These are phyloP conservation scores for Drosophila anomalata DNA, from an alignment of 2,888 invertebrate species.

Conservation along the genomic window DNA sequence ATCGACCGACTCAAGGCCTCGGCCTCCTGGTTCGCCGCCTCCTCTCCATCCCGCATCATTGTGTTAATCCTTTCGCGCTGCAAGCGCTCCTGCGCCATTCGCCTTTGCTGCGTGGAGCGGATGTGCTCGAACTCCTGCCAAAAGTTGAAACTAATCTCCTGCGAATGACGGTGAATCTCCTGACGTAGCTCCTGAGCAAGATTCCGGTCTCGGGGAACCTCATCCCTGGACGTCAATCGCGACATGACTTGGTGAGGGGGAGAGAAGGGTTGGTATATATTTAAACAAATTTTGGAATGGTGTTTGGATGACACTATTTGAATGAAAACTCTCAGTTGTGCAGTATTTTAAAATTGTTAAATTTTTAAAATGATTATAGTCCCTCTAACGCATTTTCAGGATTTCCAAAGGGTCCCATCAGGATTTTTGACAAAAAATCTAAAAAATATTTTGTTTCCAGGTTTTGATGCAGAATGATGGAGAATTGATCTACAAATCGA, in stretches of 20 bases:
- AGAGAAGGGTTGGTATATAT: not conserved
- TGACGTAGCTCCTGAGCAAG: slow-evolving; percentile 36
- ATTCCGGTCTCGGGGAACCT: slow-evolving; percentile 37
- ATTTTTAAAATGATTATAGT: no score
- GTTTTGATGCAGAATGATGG: no score
- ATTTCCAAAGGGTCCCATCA: no score
- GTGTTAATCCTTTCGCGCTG: slow-evolving; percentile 43
- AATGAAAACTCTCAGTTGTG: not conserved
- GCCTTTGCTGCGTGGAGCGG: slow-evolving; percentile 49
- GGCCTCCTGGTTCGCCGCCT: slow-evolving; percentile 49
- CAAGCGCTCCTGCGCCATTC: slow-evolving; percentile 40
- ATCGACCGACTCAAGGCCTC: slow-evolving; percentile 62
- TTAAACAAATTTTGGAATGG: slow-evolving; percentile 23
- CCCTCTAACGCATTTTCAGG: no score
- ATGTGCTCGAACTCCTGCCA: slow-evolving; percentile 67
- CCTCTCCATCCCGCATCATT: slow-evolving; percentile 46
- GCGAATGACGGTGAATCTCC: slow-evolving; percentile 51
- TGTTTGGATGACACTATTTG: not conserved
- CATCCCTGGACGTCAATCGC: not conserved
- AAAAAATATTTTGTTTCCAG: no score
- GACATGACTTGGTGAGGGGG: slow-evolving; percentile 40
- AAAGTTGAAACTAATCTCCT: slow-evolving; percentile 45
- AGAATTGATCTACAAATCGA: no score
- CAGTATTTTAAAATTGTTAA: no score
- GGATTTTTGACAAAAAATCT: no score